Conservation (phyloP, 2,888 invertebrate species). For the Candidula unifasciata region DNA sequence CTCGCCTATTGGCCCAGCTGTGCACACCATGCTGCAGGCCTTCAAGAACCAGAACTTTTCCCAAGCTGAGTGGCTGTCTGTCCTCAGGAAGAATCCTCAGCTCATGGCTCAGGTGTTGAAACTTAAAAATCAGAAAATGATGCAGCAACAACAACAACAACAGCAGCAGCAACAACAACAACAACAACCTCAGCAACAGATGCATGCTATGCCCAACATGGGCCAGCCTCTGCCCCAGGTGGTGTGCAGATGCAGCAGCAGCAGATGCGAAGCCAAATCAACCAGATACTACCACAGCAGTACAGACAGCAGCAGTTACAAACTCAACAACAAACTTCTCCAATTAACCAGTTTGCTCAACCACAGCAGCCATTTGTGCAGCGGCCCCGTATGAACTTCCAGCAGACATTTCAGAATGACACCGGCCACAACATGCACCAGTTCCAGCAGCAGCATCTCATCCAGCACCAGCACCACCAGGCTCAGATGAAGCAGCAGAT, state of each 20-base stretch:
- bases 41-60: conserved; percentile 92
- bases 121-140: conserved; percentile 80
- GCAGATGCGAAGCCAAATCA: conserved; percentile 57
- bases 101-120: conserved; percentile 97
- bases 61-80: conserved; percentile 93
- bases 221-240: conserved; percentile 63
- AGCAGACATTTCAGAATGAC: conserved; percentile 64
- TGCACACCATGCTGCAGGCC: conserved; percentile 88
- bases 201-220: conserved; percentile 59
- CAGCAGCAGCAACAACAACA: conserved; percentile 56
- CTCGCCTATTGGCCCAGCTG: conserved; percentile 62
- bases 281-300: conserved; percentile 62
- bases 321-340: conserved; percentile 70
- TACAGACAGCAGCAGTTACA: conserved; percentile 68
- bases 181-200: conserved; percentile 64
- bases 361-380: conserved; percentile 65
- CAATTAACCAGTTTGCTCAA: conserved; percentile 76
- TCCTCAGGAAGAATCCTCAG: conserved; percentile 94
- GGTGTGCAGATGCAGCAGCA: conserved; percentile 59
- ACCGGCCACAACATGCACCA: conserved; percentile 69
- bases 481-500: conserved; percentile 78
- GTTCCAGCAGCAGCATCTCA: conserved; percentile 65
- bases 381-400: conserved; percentile 62
- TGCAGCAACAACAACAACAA: conserved; percentile 64
- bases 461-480: conserved; percentile 74